phyloP scores from a whole-genome alignment of 2,888 invertebrate genomes.

The Liodrosophila aerea region DNA sequence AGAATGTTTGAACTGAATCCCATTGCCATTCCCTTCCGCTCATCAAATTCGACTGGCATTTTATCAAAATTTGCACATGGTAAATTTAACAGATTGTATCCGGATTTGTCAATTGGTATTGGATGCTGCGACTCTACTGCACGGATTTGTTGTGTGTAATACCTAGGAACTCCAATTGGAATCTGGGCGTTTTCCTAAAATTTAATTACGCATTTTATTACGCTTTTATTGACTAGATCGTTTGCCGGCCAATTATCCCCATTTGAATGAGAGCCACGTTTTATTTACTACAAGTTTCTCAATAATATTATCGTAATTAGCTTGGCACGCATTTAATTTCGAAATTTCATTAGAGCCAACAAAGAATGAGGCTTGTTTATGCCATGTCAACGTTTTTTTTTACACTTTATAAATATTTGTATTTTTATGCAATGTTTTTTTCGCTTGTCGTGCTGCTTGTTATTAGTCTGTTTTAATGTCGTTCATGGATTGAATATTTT shows the following conservation, averaged over 20 bases:
- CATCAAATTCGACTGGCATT: conserved; percentile 44
- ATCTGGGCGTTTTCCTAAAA: conserved; percentile 26
- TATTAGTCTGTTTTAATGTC: conserved; percentile 24
- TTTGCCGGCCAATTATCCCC: conserved; percentile 45
- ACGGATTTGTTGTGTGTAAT: conserved; percentile 12
- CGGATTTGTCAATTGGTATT: conserved; percentile 32
- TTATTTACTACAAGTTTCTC: not conserved
- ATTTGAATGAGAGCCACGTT: conserved; percentile 14
- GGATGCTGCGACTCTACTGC: not conserved
- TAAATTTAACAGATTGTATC: conserved; percentile 61
- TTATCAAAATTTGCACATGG: conserved; percentile 57
- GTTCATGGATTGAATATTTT: conserved; percentile 31
- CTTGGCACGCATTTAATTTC: conserved; percentile 60
- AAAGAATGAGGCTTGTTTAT: conserved; percentile 60
- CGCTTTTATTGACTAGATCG: conserved; percentile 49
- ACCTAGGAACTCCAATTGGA: not conserved
- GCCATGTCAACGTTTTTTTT: conserved; percentile 21
- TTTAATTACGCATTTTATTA: conserved; percentile 60
- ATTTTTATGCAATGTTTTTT: conserved; percentile 6
- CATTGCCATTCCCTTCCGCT: conserved; percentile 29
- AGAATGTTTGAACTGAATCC: conserved; percentile 2
- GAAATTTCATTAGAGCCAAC: conserved; percentile 69
- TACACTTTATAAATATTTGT: not conserved
- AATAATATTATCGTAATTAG: conserved; percentile 63
- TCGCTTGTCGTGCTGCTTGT: conserved; percentile 36